Evolutionary conservation across 2,888 invertebrate genomes (phyloP).

Genomic region (Perizoma affinitatum): DNA sequence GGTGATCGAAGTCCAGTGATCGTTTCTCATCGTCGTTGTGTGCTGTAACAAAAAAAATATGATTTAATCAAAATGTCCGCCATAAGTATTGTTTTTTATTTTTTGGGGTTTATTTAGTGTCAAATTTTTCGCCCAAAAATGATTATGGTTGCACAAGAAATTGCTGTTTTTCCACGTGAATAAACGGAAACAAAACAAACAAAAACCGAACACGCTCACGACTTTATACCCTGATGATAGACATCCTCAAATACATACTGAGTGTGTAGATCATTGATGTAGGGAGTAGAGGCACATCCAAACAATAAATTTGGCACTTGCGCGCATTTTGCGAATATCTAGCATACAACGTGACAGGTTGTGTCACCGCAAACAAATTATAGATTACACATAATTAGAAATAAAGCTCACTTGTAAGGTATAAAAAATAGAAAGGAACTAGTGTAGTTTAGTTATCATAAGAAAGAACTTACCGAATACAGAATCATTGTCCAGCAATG

Average conservation of each 20-base stretch:
- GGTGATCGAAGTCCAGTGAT: slow-evolving; percentile 86
- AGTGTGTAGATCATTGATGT: no score
- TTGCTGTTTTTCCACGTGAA: slow-evolving; percentile 2
- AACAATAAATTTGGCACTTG: no score
- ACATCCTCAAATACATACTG: no score
- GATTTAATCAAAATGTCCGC: slow-evolving; percentile 10
- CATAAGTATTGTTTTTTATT: neutral
- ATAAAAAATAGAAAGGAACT: no score
- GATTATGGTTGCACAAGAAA: slow-evolving; percentile 2
- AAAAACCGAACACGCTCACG: no score
- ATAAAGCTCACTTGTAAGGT: neutral
- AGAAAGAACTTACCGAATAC: slow-evolving; percentile 86
- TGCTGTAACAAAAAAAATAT: slow-evolving; percentile 66
- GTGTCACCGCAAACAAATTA: no score
- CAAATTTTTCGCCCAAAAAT: neutral
- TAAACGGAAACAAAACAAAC: neutral
- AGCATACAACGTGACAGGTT: no score
- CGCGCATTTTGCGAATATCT: no score
- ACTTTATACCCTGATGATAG: no score
- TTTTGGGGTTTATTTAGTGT: slow-evolving; percentile 5
- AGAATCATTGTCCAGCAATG: slow-evolving; percentile 91
- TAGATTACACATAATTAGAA: neutral
- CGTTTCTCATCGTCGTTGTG: slow-evolving; percentile 88
- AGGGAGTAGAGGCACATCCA: no score
- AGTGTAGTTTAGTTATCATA: no score